phyloP scores from a whole-genome alignment of 2,113 vertebrate genomes.

The Phylloscopus trochilus region DNA sequence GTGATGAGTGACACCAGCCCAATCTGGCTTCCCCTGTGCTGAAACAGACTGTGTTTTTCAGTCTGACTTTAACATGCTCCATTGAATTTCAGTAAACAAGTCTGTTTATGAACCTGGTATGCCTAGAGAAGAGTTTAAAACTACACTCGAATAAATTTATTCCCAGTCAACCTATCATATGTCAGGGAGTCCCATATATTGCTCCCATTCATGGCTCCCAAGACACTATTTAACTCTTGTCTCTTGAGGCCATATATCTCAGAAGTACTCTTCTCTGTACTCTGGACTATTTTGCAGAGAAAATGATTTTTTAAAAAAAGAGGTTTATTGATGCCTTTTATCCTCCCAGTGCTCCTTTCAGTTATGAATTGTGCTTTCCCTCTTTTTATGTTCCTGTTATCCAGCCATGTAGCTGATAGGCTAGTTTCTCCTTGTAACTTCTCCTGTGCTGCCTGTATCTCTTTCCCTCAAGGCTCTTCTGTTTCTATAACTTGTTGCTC shows the following conservation, averaged over 20 bases:
- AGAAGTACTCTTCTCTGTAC: neutral
- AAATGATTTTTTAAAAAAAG: neutral
- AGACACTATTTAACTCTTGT: neutral
- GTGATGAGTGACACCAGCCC: conserved; percentile 2
- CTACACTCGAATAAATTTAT: neutral
- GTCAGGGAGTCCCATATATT: neutral
- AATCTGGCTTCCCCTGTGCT: neutral
- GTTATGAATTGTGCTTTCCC: neutral
- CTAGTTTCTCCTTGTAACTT: neutral
- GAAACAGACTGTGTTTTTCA: conserved; percentile 8
- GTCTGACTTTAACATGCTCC: conserved; percentile 35
- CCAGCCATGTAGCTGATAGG: neutral
- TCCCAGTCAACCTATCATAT: neutral
- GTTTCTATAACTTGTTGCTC: neutral
- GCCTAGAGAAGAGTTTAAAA: neutral
- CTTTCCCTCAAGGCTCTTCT: neutral
- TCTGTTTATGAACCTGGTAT: conserved; percentile 23
- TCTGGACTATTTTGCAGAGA: neutral
- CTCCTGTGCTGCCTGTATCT: neutral
- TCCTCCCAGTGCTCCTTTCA: neutral
- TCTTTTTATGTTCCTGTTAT: neutral
- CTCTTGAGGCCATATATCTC: neutral
- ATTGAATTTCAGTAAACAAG: conserved; percentile 58
- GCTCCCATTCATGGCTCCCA: neutral
- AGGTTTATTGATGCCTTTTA: neutral